These are phyloP conservation scores for Lordiphosa stackelbergi DNA, from an alignment of 1,140 invertebrate genomes.

Conservation along the genomic window DNA sequence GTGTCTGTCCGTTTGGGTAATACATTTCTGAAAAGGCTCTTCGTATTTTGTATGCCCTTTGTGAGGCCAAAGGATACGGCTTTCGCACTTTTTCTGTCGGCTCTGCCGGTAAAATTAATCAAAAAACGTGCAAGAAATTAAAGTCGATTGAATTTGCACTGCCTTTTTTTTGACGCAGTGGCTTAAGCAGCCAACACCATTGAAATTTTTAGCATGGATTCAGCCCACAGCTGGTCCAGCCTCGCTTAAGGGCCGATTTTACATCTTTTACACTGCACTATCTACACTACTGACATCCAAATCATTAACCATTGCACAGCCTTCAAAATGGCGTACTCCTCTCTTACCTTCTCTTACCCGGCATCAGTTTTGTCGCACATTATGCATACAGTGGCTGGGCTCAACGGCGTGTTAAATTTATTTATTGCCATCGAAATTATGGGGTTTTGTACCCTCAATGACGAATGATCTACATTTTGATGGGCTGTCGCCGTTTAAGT, in stretches of 20 bases:
- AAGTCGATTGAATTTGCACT: constrained; percentile 43
- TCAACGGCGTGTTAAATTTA: constrained; percentile 60
- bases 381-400: constrained; percentile 37
- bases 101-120: constrained; percentile 57
- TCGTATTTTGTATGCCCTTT: constrained; percentile 72
- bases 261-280: no score
- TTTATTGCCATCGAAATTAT: constrained; percentile 62
- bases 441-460: constrained; percentile 60
- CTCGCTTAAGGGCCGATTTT: no score
- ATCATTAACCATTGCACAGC: neutral
- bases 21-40: constrained; percentile 51
- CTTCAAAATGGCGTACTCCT: constrained; percentile 1
- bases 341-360: no score
- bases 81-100: constrained; percentile 54
- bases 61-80: constrained; percentile 58
- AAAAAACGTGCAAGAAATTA: constrained; percentile 68
- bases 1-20: constrained; percentile 25
- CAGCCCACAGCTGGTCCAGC: no score
- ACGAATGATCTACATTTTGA: constrained; percentile 73
- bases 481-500: constrained; percentile 49
- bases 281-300: no score
- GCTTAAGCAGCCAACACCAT: no score
- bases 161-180: no score
- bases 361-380: constrained; percentile 17
- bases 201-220: no score